These are phyloP conservation scores for Spea hammondii DNA, from an alignment of 2,797 vertebrate genomes.

Conservation along the genomic window DNA sequence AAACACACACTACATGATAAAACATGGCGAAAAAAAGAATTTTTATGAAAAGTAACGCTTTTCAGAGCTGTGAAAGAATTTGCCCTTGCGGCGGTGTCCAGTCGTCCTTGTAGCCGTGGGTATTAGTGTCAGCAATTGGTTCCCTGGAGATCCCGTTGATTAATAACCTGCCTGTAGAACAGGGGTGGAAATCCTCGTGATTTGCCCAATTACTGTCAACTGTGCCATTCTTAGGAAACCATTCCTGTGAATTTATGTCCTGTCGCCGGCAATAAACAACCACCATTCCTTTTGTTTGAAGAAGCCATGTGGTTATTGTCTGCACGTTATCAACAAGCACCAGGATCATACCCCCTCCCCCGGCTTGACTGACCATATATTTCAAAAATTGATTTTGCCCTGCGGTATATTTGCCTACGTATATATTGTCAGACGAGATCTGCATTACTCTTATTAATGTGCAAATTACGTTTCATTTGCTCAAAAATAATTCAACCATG, in stretches of 20 bases:
- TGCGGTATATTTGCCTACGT: too few relatives aligned
- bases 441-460: too few relatives aligned
- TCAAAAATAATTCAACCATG: too few relatives aligned
- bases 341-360: too few relatives aligned
- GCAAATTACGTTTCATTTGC: too few relatives aligned
- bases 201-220: constrained; percentile 9
- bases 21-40: background rate
- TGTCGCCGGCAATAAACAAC: background rate
- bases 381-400: too few relatives aligned
- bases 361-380: too few relatives aligned
- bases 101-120: background rate
- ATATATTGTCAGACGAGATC: too few relatives aligned
- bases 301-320: background rate
- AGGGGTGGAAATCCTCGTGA: background rate
- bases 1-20: background rate
- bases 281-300: background rate
- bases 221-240: background rate
- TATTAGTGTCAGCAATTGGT: background rate
- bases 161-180: background rate
- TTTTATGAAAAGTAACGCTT: background rate
- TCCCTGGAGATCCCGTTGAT: background rate
- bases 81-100: background rate
- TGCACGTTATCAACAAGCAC: too few relatives aligned
- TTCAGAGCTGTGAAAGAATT: background rate
- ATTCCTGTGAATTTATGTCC: background rate